Base-by-base conservation (phyloP, 1,140 invertebrate genomes). In the Temnothorax curvispinosus region DNA sequence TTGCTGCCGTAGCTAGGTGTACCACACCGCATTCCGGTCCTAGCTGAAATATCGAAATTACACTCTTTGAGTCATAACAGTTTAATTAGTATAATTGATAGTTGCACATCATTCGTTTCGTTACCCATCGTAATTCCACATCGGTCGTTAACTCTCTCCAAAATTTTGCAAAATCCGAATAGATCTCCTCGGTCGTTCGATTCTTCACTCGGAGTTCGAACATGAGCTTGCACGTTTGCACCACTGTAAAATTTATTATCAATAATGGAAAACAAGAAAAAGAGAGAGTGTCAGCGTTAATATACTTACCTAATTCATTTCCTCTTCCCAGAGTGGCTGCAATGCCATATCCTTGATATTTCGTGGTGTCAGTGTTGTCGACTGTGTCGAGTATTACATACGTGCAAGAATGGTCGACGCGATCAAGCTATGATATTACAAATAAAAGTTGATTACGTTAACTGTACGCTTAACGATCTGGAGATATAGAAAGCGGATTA, bases 21-120 rank as follows among this genome's bases (percentile, higher is more conserved):
- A 97, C 97, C 0, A 98, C 98, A 44, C 98, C 98, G 96, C 99
- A 99, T 93, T 99, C 98, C 41, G 98, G 98, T 6, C 98, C 98
- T 75, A 99, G 96, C 98, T 98, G 89, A 72, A 44, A 41, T 8
- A 27, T 5, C 38, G 38, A 41, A 47, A 32, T 15, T 21, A 38
- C 11, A 9, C 32, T 0, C 13, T 27, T 0, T 11, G 18, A 21
- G 1, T 35, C 7, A 54, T 52, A 27, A 18, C 15, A 77, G 1
- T 38, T 76, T 52, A 27, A 18, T 44, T 78, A 35, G 18, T 47
- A 35, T 35, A 44, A 50, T 69, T 27, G 1, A 32, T 27, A 71
- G 56, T 47, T 4, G n/a, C 18, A 9, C 44, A 1, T 38, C 13
- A 47, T 4, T 47, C 35, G 18, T 44, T 72, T 52, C 7, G 62